Conservation (phyloP, 2,797 vertebrate species). For the Chanos chanos region DNA sequence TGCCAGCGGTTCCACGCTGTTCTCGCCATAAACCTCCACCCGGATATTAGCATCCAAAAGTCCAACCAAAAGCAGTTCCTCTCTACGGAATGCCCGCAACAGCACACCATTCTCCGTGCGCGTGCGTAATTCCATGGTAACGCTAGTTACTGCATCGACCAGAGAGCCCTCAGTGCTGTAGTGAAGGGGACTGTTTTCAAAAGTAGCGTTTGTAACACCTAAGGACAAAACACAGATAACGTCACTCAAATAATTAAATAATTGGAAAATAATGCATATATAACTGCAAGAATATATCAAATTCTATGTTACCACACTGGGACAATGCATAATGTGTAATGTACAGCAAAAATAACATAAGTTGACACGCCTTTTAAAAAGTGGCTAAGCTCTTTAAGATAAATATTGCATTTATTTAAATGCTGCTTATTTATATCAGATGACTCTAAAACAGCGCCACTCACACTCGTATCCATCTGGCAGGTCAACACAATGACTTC, state of each 20-base stretch:
- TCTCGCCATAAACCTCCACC: conserved; percentile 72
- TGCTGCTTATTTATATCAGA: too few species aligned
- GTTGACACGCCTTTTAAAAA: too few species aligned
- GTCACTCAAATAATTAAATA: too few species aligned
- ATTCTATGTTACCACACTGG: too few species aligned
- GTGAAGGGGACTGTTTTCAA: conserved; percentile 68
- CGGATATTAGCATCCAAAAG: conserved; percentile 74
- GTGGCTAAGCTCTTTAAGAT: too few species aligned
- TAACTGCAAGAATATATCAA: background rate
- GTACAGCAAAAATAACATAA: too few species aligned
- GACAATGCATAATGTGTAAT: too few species aligned
- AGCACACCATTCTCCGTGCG: conserved; percentile 79
- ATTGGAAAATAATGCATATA: background rate
- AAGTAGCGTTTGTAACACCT: conserved; percentile 86
- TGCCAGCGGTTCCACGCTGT: conserved; percentile 63
- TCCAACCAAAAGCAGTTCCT: conserved; percentile 73
- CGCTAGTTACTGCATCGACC: conserved; percentile 55
- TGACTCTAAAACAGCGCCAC: conserved; percentile 37
- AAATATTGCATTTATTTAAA: too few species aligned
- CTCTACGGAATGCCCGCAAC: conserved; percentile 66
- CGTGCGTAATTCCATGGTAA: conserved; percentile 83
- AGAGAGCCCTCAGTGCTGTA: conserved; percentile 72
- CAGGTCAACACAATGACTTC: conserved; percentile 78
- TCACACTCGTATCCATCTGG: conserved; percentile 89
- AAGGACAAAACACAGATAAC: conserved; percentile 5